Percentiles rank a stretch among this genome's conserved stretches.
Conservation (phyloP, 2,113 vertebrate species). For the Monopterus albus region DNA sequence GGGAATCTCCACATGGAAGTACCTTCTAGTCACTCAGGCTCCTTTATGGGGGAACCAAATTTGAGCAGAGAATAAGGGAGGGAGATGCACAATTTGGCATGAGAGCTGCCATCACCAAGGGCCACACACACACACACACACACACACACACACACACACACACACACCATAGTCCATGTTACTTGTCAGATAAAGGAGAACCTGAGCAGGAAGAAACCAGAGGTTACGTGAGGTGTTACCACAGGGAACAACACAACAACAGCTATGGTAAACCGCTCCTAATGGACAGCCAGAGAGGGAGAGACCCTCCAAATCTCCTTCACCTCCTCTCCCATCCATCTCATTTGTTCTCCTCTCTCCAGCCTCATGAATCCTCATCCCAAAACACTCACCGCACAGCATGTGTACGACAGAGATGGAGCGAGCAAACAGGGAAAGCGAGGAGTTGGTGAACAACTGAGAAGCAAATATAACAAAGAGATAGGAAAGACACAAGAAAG, state of each 20-base stretch:
- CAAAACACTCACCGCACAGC: conserved; percentile 49
- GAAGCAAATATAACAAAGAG: conserved; percentile 39
- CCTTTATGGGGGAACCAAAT: conserved; percentile 34
- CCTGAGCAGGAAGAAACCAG: conserved; percentile 70
- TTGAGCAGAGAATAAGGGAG: not conserved
- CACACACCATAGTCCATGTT: conserved; percentile 41
- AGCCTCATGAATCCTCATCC: conserved; percentile 58
- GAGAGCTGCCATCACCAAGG: conserved; percentile 51
- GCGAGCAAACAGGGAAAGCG: conserved; percentile 1
- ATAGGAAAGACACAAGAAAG: conserved; percentile 26
- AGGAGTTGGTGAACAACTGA: conserved; percentile 30
- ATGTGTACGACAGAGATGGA: conserved; percentile 45
- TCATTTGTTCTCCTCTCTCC: conserved; percentile 46
- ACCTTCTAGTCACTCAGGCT: conserved; percentile 49
- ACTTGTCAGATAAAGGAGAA: conserved; percentile 79
- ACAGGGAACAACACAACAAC: conserved; percentile 71
- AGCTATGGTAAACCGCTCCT: conserved; percentile 73
- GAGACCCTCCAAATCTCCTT: conserved; percentile 63
- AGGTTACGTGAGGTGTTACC: conserved; percentile 65
- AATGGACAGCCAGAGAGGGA: conserved; percentile 56
- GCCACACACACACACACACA: conserved; percentile 35
- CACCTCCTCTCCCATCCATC: conserved; percentile 66
- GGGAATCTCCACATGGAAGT: conserved; percentile 51
- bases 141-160: conserved; percentile 37
- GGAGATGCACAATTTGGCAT: conserved; percentile 61